phyloP scores from a whole-genome alignment of 2,888 invertebrate genomes.

The Mesopsocus fuscifrons region DNA sequence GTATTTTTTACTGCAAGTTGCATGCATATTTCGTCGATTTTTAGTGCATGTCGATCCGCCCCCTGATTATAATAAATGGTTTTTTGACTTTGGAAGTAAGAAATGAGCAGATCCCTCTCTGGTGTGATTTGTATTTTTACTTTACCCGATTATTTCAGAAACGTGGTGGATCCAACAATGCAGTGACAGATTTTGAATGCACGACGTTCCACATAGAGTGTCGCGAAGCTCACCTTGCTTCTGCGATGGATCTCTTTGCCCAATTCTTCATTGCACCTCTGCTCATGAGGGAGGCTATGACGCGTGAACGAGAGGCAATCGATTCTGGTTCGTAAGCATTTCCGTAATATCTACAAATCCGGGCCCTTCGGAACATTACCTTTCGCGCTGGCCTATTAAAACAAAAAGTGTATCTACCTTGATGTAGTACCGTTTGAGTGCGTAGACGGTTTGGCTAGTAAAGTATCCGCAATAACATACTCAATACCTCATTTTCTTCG shows the following conservation, averaged over 20 bases:
- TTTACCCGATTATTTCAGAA: slow-evolving; percentile 32
- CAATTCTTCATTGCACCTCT: slow-evolving; percentile 76
- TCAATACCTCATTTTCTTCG: no score
- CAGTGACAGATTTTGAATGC: slow-evolving; percentile 68
- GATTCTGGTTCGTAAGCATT: slow-evolving; percentile 44
- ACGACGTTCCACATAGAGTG: slow-evolving; percentile 83
- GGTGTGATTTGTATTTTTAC: no score
- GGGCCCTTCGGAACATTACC: slow-evolving; percentile 1
- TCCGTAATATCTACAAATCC: slow-evolving; percentile 7
- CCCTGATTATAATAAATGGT: no score
- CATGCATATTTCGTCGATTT: no score
- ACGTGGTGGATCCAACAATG: slow-evolving; percentile 73
- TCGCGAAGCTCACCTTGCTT: slow-evolving; percentile 53
- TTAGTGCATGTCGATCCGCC: no score
- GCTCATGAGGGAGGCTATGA: slow-evolving; percentile 67
- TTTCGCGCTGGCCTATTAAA: no score
- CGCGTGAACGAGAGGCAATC: slow-evolving; percentile 69
- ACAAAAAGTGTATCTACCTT: no score
- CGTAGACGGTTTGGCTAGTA: slow-evolving; percentile 7
- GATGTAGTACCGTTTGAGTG: background rate
- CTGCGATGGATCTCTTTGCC: slow-evolving; percentile 69
- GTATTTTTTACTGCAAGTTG: no score
- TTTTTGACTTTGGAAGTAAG: no score
- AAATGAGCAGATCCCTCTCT: no score
- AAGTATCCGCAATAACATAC: no score